Evolutionary conservation across 2,113 vertebrate species (phyloP), one percentile per base, ranked within the genome.

Genomic region (Onychorhynchus coronatus): DNA sequence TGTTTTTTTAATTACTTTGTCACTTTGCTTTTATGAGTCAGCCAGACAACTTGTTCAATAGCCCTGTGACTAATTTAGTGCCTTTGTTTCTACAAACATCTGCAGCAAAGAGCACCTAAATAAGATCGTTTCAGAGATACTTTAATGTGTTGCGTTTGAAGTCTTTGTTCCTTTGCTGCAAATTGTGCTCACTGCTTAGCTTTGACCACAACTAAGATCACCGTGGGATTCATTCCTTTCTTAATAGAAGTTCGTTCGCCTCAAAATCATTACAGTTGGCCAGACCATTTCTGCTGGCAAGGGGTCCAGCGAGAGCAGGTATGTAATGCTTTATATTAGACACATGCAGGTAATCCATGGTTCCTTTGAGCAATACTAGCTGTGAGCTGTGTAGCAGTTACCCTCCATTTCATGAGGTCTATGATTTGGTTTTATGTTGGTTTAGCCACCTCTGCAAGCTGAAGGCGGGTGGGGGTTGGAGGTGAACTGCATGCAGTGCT

Each of bases 1-100:
- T 21, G 17, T 93, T 18, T 88, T 72, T 74, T 95, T 62, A 74
- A 63, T 73, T 76, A 84, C 47, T 79, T 62, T 68, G 89, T 49
- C 73, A 77, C 85, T 93, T 94, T 92, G 68, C 68, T 94, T 91
- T 91, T 97, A 96, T 97, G 97, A 98, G 93, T 98, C 98, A 98
- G 89, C 63, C 88, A 94, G 70, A 86, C 56, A 80, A 28, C 59
- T 83, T 74, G 89, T 89, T 93, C 93, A 96, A 68, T 91, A 68
- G 5, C 53, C n/a, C 35, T 74, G 42, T 96, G 96, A 95, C 88
- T 97, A 96, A 95, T 96, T 72, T 33, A 72, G 79, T 78, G 49
- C 76, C 35, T 61, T 84, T 88, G 59, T 88, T 83, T 86, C 73
- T 84, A 47, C 79, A 88, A 88, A 61, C 24, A 80, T 12, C 67